Evolutionary conservation across 2,888 invertebrate species (phyloP).

Genomic region (Orgyia antiqua): DNA sequence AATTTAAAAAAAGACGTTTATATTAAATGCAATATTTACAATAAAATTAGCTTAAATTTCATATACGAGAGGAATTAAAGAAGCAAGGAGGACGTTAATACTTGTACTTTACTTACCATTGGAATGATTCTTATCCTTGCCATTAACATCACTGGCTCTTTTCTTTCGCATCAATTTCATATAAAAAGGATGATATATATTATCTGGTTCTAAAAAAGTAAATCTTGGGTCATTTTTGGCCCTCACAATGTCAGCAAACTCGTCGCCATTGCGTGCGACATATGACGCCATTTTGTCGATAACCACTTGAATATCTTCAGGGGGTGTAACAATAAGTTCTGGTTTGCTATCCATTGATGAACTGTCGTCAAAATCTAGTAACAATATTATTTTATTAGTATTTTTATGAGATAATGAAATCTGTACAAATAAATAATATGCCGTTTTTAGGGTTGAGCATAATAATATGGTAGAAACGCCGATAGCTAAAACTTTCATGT

Average conservation of each 20-base stretch:
- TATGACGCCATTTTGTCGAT: constrained; percentile 98
- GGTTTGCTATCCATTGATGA: constrained; percentile 50
- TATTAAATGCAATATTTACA: too few relatives aligned
- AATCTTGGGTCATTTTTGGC: constrained; percentile 92
- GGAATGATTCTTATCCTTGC: constrained; percentile 28
- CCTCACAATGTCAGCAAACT: constrained; percentile 93
- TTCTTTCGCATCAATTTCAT: constrained; percentile 66
- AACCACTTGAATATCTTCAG: constrained; percentile 89
- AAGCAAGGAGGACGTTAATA: too few relatives aligned
- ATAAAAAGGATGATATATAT: constrained; percentile 91
- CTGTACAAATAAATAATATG: too few relatives aligned
- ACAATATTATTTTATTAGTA: constrained; percentile 13
- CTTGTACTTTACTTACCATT: constrained; percentile 18
- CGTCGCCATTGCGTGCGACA: constrained; percentile 95
- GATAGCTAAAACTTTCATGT: too few relatives aligned
- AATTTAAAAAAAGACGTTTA: too few relatives aligned
- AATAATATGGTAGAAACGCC: too few relatives aligned
- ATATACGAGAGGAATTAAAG: too few relatives aligned
- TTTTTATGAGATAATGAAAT: too few relatives aligned
- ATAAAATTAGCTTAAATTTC: too few relatives aligned
- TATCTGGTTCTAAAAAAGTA: constrained; percentile 87
- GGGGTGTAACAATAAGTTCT: constrained; percentile 80
- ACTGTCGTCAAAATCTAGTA: constrained; percentile 53
- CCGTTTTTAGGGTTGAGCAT: too few relatives aligned
- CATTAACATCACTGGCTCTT: constrained; percentile 39